Base-by-base conservation (phyloP, 2,797 vertebrate genomes). In the Oreonectes daqikongensis region DNA sequence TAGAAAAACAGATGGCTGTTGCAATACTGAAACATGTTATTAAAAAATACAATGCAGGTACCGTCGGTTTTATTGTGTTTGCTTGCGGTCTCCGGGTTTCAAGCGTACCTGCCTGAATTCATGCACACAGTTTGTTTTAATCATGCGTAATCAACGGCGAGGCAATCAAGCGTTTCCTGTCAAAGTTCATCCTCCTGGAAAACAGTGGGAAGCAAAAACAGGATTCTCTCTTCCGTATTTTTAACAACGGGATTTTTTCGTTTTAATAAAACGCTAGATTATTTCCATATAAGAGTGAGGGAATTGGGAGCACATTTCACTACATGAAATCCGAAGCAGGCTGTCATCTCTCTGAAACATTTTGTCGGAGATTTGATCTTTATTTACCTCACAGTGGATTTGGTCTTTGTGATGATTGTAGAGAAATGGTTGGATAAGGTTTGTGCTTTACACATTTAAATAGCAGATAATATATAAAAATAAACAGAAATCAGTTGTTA, bases 1-100 rank as follows among this genome's bases (percentile, higher is more conserved):
- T 90, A 88, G 88, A 91, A 83, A 89, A 89, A 85, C 87, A 87
- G 85, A 90, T 90, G 90, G 88, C 90, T 93, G 92, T 93, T 90
- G 87, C 87, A 90, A 90, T 91, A 92, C 89, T 87, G 84, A 92
- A 92, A 89, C 69, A 88, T 93, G 89, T 93, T 92, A 94, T 91
- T 93, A 92, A 93, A 92, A 93, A 92, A 90, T 82, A 87, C 80
- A 89, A 91, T 84, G 82, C 72, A 55, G 85, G 61, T 72, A 60
- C 46, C n/a, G 18, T 38, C 1, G 44, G 38, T n/a, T 71, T 52
- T 30, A 69, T 65, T 75, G 30, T 81, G 79, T 81, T 76, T 76
- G 73, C 61, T 38, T 60, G 44, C 24, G 4, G 15, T 48, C 24
- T 24, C 26, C 9, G 2, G 0, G 18, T 48, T 55, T 42, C 28